Evolutionary conservation across 2,888 invertebrate species (phyloP).

Genomic region (Gnatocerus cornutus): DNA sequence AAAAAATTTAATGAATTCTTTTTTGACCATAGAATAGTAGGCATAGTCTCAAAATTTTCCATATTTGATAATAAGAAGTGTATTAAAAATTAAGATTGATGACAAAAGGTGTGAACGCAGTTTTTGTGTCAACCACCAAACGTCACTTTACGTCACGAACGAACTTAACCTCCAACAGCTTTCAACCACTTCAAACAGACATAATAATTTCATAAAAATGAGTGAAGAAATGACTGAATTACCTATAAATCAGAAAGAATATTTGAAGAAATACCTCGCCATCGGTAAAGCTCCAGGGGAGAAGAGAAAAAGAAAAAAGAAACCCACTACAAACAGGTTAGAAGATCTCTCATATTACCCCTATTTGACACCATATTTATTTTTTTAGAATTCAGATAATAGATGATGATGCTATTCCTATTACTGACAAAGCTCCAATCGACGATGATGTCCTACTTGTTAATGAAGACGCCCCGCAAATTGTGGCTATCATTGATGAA

Average conservation of each 20-base stretch:
- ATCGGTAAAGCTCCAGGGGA: constrained; percentile 77
- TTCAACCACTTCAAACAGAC: neutral
- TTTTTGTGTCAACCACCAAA: neutral
- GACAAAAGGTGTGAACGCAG: too few relatives aligned
- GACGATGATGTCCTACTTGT: constrained; percentile 81
- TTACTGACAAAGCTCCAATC: constrained; percentile 76
- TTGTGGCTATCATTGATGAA: constrained; percentile 91
- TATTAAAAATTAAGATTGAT: too few relatives aligned
- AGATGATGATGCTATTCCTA: constrained; percentile 84
- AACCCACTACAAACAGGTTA: constrained; percentile 7
- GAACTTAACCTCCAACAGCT: neutral
- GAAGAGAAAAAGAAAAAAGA: constrained; percentile 77
- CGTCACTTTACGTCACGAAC: constrained; percentile 3
- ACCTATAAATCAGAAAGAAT: constrained; percentile 81
- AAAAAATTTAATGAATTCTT: too few relatives aligned
- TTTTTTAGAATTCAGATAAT: constrained; percentile 83
- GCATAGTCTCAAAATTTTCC: too few relatives aligned
- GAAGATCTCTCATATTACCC: neutral
- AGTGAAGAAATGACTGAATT: neutral
- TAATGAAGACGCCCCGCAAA: constrained; percentile 92
- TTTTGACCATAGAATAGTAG: too few relatives aligned
- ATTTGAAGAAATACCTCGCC: constrained; percentile 84
- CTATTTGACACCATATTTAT: neutral
- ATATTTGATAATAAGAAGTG: too few relatives aligned
- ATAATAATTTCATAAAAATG: neutral